Evolutionary conservation across 1,140 invertebrate species (phyloP).

Genomic region (Zaprionus tsacasi): DNA sequence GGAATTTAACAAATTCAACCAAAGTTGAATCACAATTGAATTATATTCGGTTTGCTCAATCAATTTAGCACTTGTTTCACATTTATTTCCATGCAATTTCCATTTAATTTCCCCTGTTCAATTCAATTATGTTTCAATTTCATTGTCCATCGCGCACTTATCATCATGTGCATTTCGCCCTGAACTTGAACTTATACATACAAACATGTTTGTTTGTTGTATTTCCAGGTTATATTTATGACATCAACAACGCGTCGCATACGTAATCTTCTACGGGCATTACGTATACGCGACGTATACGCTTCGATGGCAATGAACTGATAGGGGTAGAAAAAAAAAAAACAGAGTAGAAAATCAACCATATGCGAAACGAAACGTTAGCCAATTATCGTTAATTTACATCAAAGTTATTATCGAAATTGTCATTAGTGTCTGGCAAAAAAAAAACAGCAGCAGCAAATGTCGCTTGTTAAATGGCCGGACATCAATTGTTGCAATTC

Average conservation of each 20-base stretch:
- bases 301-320: slow-evolving; percentile 28
- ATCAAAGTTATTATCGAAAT: slow-evolving; percentile 74
- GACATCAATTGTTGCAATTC: slow-evolving; percentile 47
- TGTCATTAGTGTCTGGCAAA: slow-evolving; percentile 47
- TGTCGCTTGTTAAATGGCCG: slow-evolving; percentile 33
- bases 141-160: background rate
- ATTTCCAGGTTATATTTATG: slow-evolving; percentile 42
- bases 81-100: background rate
- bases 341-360: background rate
- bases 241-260: slow-evolving; percentile 55
- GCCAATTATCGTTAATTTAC: slow-evolving; percentile 78
- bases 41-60: background rate
- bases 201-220: background rate
- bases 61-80: background rate
- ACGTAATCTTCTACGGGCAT: slow-evolving; percentile 60
- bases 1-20: background rate
- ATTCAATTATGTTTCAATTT: background rate
- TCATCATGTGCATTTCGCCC: slow-evolving; percentile 20
- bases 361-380: slow-evolving; percentile 29
- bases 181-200: slow-evolving; percentile 36
- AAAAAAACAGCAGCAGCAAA: slow-evolving; percentile 2
- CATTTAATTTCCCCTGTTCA: slow-evolving; percentile 11
- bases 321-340: slow-evolving; percentile 16
- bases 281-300: slow-evolving; percentile 14
- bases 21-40: background rate